Base-by-base conservation (phyloP, 1,140 invertebrate species). In the Drosophila tani region DNA sequence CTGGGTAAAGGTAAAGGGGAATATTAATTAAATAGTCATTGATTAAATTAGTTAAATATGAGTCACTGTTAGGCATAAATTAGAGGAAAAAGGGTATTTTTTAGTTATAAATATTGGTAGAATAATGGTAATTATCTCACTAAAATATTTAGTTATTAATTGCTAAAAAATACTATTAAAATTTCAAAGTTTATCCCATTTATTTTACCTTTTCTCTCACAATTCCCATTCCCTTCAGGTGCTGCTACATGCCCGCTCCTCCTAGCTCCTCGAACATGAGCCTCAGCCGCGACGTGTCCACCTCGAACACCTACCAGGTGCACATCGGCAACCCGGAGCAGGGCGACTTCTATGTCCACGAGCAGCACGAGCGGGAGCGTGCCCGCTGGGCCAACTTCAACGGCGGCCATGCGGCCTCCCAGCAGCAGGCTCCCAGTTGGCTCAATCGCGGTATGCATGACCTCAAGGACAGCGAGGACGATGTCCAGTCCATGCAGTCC, bases 371-470 rank as follows among this genome's bases (percentile, higher is more conserved):
- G 21, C 47, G 83, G 17, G 95, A 95, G 67, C 93, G 95, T 47
- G 94, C 94, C 9, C 94, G 94, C 80, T 96, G 95, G 95, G 94
- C 94, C 14, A 95, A 95, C 76, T 90, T 75, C 45, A 83, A 81
- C 17, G 59, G 21, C 11, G 50, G 38, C 46, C 69, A 83, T 45
- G 57, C 65, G 17, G 38, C 24, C 8, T 38, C 45, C 14, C 69
- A 66, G 55, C 27, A 29, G 27, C 74, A 55, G n/a, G 75, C 79
- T 24, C 91, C 92, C 5, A 87, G 73, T 12, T 93, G 92, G 92
- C 51, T 93, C 0, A 92, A 71, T 67, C 87, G 92, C 0, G 88
- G 91, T 8, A 51, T 90, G 29, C 86, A 92, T 46, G 91, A 92
- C 35, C 55, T 82, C 0, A 92, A 92, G 73, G 91, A 93, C 45